Conservation (phyloP, 2,888 invertebrate genomes). For the Syritta pipiens region DNA sequence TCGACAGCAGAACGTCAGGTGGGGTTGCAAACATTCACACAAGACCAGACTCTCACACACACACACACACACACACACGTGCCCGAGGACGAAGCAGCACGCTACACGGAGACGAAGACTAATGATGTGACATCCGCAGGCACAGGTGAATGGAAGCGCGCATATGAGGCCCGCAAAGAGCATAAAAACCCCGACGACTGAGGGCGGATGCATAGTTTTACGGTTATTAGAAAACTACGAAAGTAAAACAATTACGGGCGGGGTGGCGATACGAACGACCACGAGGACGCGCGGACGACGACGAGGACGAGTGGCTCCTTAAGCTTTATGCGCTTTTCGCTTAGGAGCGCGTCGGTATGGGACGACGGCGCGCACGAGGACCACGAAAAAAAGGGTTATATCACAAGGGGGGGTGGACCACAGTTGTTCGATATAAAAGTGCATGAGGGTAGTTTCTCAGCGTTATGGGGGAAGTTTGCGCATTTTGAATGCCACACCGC, state of each 20-base stretch:
- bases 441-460: slow-evolving; percentile 54
- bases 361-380: no score
- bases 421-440: slow-evolving; percentile 57
- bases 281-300: no score
- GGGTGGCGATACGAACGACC: no score
- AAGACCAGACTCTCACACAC: slow-evolving; percentile 11
- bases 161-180: slow-evolving; percentile 62
- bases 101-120: slow-evolving; percentile 65
- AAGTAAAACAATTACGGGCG: slow-evolving; percentile 64
- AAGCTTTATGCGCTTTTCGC: slow-evolving; percentile 4
- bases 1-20: slow-evolving; percentile 29
- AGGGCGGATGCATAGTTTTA: slow-evolving; percentile 61
- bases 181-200: slow-evolving; percentile 49
- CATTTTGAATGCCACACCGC: slow-evolving; percentile 53
- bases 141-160: slow-evolving; percentile 66
- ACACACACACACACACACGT: slow-evolving; percentile 10
- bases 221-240: slow-evolving; percentile 67
- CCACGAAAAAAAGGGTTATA: slow-evolving; percentile 33
- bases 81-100: neutral
- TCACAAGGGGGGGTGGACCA: slow-evolving; percentile 3
- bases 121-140: slow-evolving; percentile 72
- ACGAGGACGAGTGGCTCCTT: no score
- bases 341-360: no score
- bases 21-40: slow-evolving; percentile 20
- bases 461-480: slow-evolving; percentile 48